These are phyloP conservation scores for Agapornis roseicollis DNA, from an alignment of 2,113 vertebrate genomes.

Conservation along the genomic window DNA sequence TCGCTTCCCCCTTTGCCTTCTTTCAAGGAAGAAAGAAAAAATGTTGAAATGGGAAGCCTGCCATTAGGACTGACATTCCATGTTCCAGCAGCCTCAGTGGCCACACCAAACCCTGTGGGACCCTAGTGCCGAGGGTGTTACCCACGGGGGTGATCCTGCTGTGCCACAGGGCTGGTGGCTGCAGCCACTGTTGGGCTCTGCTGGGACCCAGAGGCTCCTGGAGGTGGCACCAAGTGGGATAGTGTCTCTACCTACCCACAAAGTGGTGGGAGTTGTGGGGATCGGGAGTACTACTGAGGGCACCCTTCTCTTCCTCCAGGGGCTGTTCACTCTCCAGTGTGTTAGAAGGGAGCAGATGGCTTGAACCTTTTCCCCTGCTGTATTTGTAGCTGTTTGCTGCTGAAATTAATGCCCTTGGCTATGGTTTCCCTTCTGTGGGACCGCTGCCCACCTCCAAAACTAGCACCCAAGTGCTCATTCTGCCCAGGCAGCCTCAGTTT, in stretches of 20 bases:
- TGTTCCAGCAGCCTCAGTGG: background rate
- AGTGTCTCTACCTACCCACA: background rate
- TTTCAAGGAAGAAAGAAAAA: constrained; percentile 19
- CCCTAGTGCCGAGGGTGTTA: background rate
- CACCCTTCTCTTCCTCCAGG: background rate
- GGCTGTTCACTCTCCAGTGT: fast-evolving
- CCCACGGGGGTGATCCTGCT: fast-evolving
- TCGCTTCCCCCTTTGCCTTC: background rate
- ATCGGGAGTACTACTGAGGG: fast-evolving
- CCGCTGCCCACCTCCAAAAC: background rate
- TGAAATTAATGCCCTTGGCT: background rate
- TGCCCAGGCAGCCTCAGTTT: background rate
- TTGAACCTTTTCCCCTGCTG: background rate
- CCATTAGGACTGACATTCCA: background rate
- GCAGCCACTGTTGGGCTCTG: fast-evolving
- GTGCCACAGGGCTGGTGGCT: fast-evolving
- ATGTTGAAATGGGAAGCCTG: background rate
- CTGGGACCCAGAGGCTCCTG: background rate
- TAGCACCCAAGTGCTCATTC: background rate
- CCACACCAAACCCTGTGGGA: background rate
- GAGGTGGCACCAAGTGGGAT: background rate
- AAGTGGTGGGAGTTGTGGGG: fast-evolving
- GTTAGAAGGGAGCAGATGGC: background rate
- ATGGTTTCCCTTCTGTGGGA: background rate
- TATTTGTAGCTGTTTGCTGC: background rate